Base-by-base conservation (phyloP, 2,113 vertebrate species). In the Spea multiplicata region DNA sequence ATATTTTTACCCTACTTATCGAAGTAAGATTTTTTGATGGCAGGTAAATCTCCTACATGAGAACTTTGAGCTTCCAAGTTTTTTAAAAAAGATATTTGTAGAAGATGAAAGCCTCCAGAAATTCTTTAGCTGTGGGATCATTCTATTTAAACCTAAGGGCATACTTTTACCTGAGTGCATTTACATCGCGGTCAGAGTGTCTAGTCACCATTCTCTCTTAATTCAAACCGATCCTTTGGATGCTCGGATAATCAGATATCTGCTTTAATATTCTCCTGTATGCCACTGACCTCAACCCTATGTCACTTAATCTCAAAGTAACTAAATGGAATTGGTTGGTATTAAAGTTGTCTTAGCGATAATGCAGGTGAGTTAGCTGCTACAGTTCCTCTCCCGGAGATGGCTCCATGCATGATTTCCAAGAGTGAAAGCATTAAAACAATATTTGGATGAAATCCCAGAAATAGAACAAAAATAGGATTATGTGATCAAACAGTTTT, bases 221-320 rank as follows among this genome's bases (percentile, higher is more conserved):
- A 80, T 61, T 68, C 65, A 74, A 59, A 80, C 71, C 73, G 70
- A 79, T 73, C 48, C n/a, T 62, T 66, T 55, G 69, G 70, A 79
- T 67, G 77, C 62, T 57, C 46, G 59, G 52, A 53, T 59, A 80
- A 59, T 74, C 45, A 61, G 62, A 68, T 45, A 74, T 73, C 64
- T 80, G 50, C 78, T n/a, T 74, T 52, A 49, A 69, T 71, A 17
- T 52, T 49, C 66, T 17, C 16, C n/a, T 79, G n/a, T n/a, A n/a
- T 68, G 3, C 16, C 44, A n/a, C 50, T 74, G 45, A 67, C 52
- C 71, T 80, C 71, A 80, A 61, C n/a, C 55, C 64, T 67, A 66
- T 68, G 78, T 80, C 64, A 73, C 77, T 80, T 80, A 80, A 80
- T 80, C 78, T 80, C 55, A 80, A 79, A 79, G 71, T 80, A 80